A percentile compares a stretch with the other conserved stretches of the same genome.
Conservation (phyloP, 2,888 invertebrate species). For the Caenorhabditis plicata region DNA sequence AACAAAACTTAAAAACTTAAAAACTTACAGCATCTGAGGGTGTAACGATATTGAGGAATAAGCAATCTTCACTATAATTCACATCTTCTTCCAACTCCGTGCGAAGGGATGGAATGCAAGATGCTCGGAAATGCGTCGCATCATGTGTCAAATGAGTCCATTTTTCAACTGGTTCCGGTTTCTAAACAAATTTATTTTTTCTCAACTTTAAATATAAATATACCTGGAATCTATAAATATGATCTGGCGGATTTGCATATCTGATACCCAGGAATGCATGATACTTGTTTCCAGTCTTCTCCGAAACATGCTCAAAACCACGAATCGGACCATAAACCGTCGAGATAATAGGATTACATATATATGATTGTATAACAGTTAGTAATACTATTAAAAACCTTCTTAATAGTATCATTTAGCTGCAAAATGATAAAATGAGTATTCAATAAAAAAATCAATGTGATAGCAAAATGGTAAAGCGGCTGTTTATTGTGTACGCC, state of each 20-base stretch:
- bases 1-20: background rate
- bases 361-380: too few relatives aligned
- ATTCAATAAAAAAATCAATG: too few relatives aligned
- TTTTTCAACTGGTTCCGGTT: conserved; percentile 48
- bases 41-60: conserved; percentile 49
- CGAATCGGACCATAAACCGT: conserved; percentile 30
- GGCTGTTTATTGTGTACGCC: too few relatives aligned
- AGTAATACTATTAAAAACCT: too few relatives aligned
- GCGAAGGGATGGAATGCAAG: conserved; percentile 42
- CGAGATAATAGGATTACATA: conserved; percentile 22
- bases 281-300: conserved; percentile 11
- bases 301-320: conserved; percentile 27
- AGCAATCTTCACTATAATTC: conserved; percentile 49
- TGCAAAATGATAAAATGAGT: too few relatives aligned
- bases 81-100: conserved; percentile 32
- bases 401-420: too few relatives aligned
- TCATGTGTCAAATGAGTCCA: conserved; percentile 44
- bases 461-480: too few relatives aligned
- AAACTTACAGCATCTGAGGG: conserved; percentile 27
- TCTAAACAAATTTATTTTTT: conserved; percentile 18
- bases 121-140: conserved; percentile 46
- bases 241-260: conserved; percentile 48
- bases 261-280: conserved; percentile 48
- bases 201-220: background rate
- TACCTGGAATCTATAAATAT: conserved; percentile 45